Evolutionary conservation across 1,140 invertebrate species (phyloP).

Genomic region (Bombus cullumanus): DNA sequence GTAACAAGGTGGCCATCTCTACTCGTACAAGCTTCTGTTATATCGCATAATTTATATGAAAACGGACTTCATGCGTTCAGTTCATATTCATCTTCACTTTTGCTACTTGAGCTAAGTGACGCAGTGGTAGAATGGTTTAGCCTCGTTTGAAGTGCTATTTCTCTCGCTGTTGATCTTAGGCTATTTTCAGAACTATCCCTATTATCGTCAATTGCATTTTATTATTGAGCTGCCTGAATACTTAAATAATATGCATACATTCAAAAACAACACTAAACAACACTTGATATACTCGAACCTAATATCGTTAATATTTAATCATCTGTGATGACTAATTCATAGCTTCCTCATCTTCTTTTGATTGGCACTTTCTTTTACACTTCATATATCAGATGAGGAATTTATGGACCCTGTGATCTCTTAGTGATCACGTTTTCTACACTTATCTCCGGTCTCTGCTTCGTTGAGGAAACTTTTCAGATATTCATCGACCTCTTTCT

Average conservation of each 20-base stretch:
- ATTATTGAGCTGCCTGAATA: no score
- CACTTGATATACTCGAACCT: no score
- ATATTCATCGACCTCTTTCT: conserved; percentile 18
- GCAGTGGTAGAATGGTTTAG: not conserved
- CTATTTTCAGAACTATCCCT: not conserved
- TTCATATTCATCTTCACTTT: not conserved
- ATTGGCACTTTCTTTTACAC: not conserved
- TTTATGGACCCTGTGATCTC: conserved; percentile 27
- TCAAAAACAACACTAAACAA: no score
- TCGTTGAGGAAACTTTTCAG: conserved; percentile 40
- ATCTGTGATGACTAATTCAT: not conserved
- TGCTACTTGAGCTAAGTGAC: not conserved
- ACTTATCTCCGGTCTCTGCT: conserved; percentile 24
- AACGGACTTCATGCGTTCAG: not conserved
- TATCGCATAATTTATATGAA: not conserved
- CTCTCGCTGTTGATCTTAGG: not conserved
- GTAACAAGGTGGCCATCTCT: not conserved
- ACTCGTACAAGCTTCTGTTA: not conserved
- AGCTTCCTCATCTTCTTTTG: not conserved
- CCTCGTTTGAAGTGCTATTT: not conserved
- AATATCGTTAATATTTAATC: not conserved
- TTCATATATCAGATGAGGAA: not conserved
- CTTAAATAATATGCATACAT: no score
- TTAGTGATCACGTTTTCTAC: conserved; percentile 18
- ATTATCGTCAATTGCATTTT: no score